Conservation (phyloP, 2,113 vertebrate species). For the Saguinus imperator region DNA sequence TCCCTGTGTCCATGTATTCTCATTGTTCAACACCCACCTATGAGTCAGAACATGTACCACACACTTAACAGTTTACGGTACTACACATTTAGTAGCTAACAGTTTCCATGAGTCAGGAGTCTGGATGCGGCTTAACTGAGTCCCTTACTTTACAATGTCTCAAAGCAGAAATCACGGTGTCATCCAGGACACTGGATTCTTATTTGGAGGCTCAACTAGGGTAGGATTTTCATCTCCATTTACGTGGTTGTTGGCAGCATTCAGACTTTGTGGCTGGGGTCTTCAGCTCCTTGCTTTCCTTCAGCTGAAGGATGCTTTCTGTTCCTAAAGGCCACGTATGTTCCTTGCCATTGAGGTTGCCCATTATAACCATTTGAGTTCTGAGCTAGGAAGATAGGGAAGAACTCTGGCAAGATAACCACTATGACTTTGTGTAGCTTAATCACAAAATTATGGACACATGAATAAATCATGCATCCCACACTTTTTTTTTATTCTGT, state of each 20-base stretch:
- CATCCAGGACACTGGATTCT: background rate
- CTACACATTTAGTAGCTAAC: background rate
- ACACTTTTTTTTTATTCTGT: background rate
- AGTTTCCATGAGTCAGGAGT: background rate
- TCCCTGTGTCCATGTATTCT: no score
- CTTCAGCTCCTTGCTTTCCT: background rate
- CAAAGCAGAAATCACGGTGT: background rate
- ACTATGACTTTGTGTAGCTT: background rate
- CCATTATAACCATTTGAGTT: rapidly evolving
- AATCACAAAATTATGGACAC: background rate
- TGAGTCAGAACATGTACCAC: background rate
- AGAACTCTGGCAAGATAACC: no score
- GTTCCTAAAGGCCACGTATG: background rate
- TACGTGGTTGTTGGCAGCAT: background rate
- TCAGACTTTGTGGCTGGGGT: background rate
- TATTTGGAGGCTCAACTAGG: background rate
- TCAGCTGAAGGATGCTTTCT: background rate
- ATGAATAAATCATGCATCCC: no score
- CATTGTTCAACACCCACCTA: no score
- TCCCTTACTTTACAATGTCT: background rate
- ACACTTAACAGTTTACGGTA: background rate
- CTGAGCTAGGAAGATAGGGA: background rate
- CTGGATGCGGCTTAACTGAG: background rate
- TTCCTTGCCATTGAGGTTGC: background rate
- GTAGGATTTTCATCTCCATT: background rate